phyloP scores from a whole-genome alignment of 1,140 invertebrate genomes.

The Drosophila santomea region DNA sequence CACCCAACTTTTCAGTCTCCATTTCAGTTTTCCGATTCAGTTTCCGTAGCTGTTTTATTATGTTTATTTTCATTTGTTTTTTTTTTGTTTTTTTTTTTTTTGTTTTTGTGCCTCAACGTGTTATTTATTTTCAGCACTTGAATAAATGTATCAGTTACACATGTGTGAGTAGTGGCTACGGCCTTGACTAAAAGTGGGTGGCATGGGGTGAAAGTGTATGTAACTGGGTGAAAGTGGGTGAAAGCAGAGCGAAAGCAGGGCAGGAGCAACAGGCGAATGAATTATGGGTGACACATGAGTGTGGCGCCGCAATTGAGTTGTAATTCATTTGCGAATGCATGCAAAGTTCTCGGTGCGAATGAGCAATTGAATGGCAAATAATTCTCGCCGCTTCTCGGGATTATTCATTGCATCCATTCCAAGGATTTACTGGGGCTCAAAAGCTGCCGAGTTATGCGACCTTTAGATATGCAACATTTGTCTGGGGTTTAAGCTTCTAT shows the following conservation, averaged over 20 bases:
- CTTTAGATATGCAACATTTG: slow-evolving; percentile 17
- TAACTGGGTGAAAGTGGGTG: slow-evolving; percentile 2
- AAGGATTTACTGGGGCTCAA: neutral
- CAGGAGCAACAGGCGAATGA: slow-evolving; percentile 43
- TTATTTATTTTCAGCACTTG: slow-evolving; percentile 44
- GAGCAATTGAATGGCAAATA: slow-evolving; percentile 38
- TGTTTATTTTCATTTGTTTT: neutral
- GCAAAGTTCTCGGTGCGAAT: slow-evolving; percentile 15
- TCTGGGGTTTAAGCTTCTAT: neutral
- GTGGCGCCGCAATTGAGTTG: slow-evolving; percentile 36
- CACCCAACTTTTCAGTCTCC: slow-evolving; percentile 39
- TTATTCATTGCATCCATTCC: slow-evolving; percentile 30
- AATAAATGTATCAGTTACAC: slow-evolving; percentile 40
- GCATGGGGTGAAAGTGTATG: neutral
- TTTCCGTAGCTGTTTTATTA: neutral
- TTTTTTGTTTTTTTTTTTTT: neutral
- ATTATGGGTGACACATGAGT: slow-evolving; percentile 51
- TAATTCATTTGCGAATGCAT: slow-evolving; percentile 44
- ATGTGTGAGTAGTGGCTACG: slow-evolving; percentile 13
- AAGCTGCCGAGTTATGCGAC: slow-evolving; percentile 14
- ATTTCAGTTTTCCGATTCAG: slow-evolving; percentile 1
- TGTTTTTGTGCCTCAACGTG: neutral
- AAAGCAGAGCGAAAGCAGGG: neutral
- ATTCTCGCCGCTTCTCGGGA: slow-evolving; percentile 5
- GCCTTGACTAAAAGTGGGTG: slow-evolving; percentile 2